A percentile compares a stretch with the other conserved stretches of the same genome.
Conservation (phyloP, 2,888 invertebrate species). For the Incurvaria masculella region DNA sequence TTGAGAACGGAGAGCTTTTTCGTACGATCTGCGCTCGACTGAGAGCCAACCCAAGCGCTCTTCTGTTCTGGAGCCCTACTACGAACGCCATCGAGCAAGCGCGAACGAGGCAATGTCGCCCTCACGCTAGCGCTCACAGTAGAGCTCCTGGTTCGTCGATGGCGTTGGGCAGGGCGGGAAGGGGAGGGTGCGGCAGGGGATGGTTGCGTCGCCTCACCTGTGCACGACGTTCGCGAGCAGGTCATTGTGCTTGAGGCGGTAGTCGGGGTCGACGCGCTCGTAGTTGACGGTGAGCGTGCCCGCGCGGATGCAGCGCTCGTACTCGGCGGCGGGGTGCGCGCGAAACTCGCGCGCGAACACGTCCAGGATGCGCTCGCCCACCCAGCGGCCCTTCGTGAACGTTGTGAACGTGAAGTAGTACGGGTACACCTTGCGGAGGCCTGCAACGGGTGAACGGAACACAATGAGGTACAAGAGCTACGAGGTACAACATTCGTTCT, state of each 20-base stretch:
- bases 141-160: too few relatives aligned
- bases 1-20: too few relatives aligned
- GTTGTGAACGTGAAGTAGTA: constrained; percentile 97
- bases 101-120: too few relatives aligned
- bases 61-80: too few relatives aligned
- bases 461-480: too few relatives aligned
- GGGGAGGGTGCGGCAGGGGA: too few relatives aligned
- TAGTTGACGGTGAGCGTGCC: constrained; percentile 94
- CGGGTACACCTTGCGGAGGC: constrained; percentile 93
- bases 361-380: constrained; percentile 88
- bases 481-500: too few relatives aligned
- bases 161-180: too few relatives aligned
- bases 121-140: too few relatives aligned
- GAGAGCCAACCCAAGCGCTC: too few relatives aligned
- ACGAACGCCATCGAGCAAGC: too few relatives aligned
- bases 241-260: constrained; percentile 90
- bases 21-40: too few relatives aligned
- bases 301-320: constrained; percentile 86
- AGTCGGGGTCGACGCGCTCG: constrained; percentile 86
- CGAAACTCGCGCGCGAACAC: constrained; percentile 92
- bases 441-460: constrained; percentile 60
- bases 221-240: constrained; percentile 90
- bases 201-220: constrained; percentile 57
- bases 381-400: constrained; percentile 96
- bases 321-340: constrained; percentile 91